These are phyloP conservation scores for Hipposideros larvatus DNA, from an alignment of 2,797 vertebrate genomes.

Conservation along the genomic window DNA sequence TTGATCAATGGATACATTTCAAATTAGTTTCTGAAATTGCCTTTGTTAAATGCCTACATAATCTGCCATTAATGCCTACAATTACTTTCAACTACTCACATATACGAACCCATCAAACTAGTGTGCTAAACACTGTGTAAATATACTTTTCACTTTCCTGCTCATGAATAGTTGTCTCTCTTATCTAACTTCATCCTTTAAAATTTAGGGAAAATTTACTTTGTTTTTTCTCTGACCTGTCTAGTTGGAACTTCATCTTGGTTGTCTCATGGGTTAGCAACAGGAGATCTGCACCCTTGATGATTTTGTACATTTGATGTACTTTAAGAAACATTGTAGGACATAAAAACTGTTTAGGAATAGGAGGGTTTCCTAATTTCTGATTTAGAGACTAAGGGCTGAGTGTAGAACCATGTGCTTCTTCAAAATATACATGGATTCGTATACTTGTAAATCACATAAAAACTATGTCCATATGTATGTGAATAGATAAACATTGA, in stretches of 20 bases:
- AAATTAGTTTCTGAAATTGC: neutral
- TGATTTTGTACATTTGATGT: neutral
- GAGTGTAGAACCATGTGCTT: neutral
- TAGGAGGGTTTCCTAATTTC: neutral
- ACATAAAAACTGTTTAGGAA: neutral
- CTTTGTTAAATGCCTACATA: neutral
- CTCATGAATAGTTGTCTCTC: neutral
- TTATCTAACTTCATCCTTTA: neutral
- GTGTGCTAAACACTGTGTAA: neutral
- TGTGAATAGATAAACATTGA: neutral
- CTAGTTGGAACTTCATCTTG: neutral
- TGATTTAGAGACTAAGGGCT: neutral
- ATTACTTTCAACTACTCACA: neutral
- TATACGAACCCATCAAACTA: neutral
- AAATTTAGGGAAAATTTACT: neutral
- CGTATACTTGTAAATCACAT: neutral
- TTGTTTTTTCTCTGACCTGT: neutral
- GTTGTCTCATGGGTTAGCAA: neutral
- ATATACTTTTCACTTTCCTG: neutral
- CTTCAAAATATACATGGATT: neutral
- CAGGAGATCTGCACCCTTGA: neutral
- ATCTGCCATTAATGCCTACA: neutral
- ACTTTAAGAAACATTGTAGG: neutral
- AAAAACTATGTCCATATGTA: neutral
- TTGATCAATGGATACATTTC: neutral